Evolutionary conservation across 2,113 vertebrate species (phyloP).

Genomic region (Pyxicephalus adspersus): DNA sequence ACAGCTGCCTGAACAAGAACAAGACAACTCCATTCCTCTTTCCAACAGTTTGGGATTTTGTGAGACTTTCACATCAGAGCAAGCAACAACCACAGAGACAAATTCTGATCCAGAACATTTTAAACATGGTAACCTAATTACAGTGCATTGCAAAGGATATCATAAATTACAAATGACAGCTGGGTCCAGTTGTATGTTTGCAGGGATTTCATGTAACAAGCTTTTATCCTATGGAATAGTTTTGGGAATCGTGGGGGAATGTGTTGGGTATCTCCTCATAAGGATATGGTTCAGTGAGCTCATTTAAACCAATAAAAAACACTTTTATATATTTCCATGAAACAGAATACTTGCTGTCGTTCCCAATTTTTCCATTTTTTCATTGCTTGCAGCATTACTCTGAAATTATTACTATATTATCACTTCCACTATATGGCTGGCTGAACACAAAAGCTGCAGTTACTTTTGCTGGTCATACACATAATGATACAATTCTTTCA

Average conservation of each 20-base stretch:
- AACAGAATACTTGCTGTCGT: conserved; percentile 9
- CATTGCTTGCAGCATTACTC: no score
- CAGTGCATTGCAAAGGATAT: background rate
- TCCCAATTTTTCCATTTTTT: background rate
- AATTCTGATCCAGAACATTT: conserved; percentile 64
- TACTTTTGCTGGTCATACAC: no score
- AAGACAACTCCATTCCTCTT: conserved; percentile 71
- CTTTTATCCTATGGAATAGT: background rate
- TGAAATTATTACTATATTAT: no score
- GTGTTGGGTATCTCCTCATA: background rate
- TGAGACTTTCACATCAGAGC: conserved; percentile 73
- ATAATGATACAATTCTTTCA: no score
- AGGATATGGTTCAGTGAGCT: conserved; percentile 21
- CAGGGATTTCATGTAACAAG: background rate
- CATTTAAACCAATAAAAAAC: conserved; percentile 7
- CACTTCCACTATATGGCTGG: no score
- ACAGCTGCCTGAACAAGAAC: conserved; percentile 64
- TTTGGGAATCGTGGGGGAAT: conserved; percentile 21
- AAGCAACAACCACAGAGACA: conserved; percentile 58
- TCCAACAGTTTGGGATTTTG: conserved; percentile 76
- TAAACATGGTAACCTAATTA: conserved; percentile 68
- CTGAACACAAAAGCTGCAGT: no score
- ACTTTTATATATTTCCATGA: conserved; percentile 2
- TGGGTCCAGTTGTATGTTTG: background rate
- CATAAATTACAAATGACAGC: background rate